Evolutionary conservation across 2,113 vertebrate species (phyloP).

Genomic region (Dromiciops gliroides): DNA sequence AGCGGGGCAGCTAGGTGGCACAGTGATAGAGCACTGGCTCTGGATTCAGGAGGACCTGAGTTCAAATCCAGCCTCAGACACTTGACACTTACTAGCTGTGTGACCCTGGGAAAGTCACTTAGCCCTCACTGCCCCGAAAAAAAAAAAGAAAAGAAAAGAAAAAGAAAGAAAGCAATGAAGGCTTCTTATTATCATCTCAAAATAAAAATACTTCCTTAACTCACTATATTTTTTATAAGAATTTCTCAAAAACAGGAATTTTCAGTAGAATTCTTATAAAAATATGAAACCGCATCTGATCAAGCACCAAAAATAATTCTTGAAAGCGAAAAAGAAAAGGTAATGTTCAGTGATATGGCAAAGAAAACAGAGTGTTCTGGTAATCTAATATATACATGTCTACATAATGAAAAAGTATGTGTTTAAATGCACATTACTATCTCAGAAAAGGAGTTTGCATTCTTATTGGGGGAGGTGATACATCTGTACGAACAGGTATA

Average conservation of each 20-base stretch:
- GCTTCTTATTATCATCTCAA: neutral
- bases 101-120: no score
- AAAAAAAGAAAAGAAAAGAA: no score
- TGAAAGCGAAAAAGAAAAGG: neutral
- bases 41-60: no score
- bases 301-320: neutral
- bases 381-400: neutral
- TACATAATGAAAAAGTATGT: neutral
- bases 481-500: neutral
- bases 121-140: no score
- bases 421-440: neutral
- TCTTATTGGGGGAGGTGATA: neutral
- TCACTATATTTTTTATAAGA: no score
- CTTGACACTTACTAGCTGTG: no score
- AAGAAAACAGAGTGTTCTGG: neutral
- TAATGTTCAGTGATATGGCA: neutral
- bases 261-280: neutral
- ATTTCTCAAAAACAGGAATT: neutral
- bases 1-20: no score
- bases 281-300: neutral
- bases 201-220: neutral
- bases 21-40: no score
- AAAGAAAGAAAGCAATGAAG: neutral
- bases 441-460: neutral
- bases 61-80: no score